Evolutionary conservation across 2,888 invertebrate genomes (phyloP).

Genomic region (Scaptomyza tumidula): DNA sequence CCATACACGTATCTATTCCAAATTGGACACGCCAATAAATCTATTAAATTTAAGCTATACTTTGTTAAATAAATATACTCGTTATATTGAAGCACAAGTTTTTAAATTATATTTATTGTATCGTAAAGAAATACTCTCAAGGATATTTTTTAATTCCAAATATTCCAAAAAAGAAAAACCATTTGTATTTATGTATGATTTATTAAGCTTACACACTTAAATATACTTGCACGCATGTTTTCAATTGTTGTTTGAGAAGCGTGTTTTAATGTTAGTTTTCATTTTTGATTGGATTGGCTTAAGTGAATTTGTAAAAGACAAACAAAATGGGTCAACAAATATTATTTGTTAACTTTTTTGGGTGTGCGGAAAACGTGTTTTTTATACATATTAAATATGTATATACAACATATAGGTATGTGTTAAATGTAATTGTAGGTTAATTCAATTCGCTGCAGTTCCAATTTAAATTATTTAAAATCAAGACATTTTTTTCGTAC

Average conservation of each 20-base stretch:
- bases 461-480: conserved; percentile 3
- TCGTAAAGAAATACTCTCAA: too few species aligned
- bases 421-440: background rate
- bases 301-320: conserved; percentile 23
- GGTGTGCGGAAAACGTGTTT: conserved; percentile 17
- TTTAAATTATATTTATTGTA: too few species aligned
- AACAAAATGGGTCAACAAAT: conserved; percentile 28
- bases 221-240: conserved; percentile 34
- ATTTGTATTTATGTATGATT: conserved; percentile 28
- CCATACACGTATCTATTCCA: too few species aligned
- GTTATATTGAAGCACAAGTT: too few species aligned
- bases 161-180: conserved; percentile 68
- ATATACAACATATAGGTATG: conserved; percentile 13
- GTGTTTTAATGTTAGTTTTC: conserved; percentile 13
- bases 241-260: conserved; percentile 16
- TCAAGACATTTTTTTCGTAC: background rate
- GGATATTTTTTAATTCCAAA: conserved; percentile 37
- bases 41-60: too few species aligned
- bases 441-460: conserved; percentile 18
- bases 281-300: conserved; percentile 13
- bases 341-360: conserved; percentile 11
- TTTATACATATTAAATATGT: background rate
- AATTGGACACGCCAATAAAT: too few species aligned
- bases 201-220: conserved; percentile 45
- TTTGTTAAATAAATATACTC: too few species aligned